Evolutionary conservation across 1,140 invertebrate species (phyloP), one percentile per base, ranked within the genome.

Genomic region (Drosophila prosaltans): DNA sequence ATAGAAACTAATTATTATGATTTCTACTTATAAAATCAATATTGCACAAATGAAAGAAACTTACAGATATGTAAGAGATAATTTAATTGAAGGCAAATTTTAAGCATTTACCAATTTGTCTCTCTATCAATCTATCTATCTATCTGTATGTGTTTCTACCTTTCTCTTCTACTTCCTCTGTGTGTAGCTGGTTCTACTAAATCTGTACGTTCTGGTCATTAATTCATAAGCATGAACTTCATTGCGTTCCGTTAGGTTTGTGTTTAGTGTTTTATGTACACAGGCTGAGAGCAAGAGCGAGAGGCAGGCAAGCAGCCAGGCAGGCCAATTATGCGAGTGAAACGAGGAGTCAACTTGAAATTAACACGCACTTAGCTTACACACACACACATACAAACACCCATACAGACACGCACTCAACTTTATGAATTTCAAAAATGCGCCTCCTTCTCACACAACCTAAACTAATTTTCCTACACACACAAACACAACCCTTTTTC

Each of bases 371-470:
- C 77, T 79, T 57, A 41, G 39, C 32, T 55, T n/a, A 48, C 55
- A 60, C 21, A 48, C 65, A 67, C 24, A 60, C 57, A 68, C 28
- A 51, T n/a, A 66, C 65, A 58, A 10, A 32, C 40, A 43, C 54
- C 32, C 7, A 40, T 51, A 24, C 39, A 24, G 43, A n/a, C 67
- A 67, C 64, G 57, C 66, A 76, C 81, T 51, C 70, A 74, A 78
- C 71, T 84, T 89, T 89, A 84, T 89, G 84, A 89, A 84, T 90
- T 80, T 90, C 60, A 89, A 89, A 89, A 89, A 89, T 89, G 64
- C 66, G 71, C 68, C 74, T 70, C 74, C 72, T 71, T 82, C 21
- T 51, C 45, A 3, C 45, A 51, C 45, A 10, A 70, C 80, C 78
- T 75, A 72, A 89, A 88, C 84, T 88, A 89, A 88, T 88, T 88